phyloP scores from a whole-genome alignment of 2,888 invertebrate genomes.

The Plagiodera versicolora region DNA sequence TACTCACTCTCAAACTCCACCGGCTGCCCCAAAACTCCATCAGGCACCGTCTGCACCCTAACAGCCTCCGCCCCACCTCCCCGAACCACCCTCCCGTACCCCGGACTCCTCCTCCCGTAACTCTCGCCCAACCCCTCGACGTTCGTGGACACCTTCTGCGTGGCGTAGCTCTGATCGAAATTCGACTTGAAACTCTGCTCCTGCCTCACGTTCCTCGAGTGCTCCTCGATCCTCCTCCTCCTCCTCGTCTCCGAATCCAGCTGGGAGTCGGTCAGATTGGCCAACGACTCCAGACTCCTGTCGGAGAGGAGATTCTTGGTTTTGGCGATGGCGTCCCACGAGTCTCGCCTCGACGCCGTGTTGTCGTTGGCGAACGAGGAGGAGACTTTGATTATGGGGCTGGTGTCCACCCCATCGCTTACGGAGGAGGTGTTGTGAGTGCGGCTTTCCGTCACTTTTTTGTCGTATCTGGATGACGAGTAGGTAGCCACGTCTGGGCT shows the following conservation, averaged over 20 bases:
- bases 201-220: slow-evolving; percentile 35
- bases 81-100: slow-evolving; percentile 48
- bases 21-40: slow-evolving; percentile 86
- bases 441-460: slow-evolving; percentile 42
- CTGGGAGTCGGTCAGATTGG: slow-evolving; percentile 67
- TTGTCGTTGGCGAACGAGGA: slow-evolving; percentile 59
- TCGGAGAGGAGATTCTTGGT: slow-evolving; percentile 74
- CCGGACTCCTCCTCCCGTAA: slow-evolving; percentile 40
- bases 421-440: slow-evolving; percentile 39
- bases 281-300: slow-evolving; percentile 70
- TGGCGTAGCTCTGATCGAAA: slow-evolving; percentile 41
- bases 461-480: slow-evolving; percentile 44
- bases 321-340: slow-evolving; percentile 82
- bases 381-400: slow-evolving; percentile 64
- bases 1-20: slow-evolving; percentile 93
- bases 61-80: slow-evolving; percentile 85
- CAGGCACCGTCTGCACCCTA: slow-evolving; percentile 81
- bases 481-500: slow-evolving; percentile 45
- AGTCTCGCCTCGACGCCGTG: slow-evolving; percentile 65
- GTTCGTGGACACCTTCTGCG: slow-evolving; percentile 45
- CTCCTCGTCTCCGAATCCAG: slow-evolving; percentile 54
- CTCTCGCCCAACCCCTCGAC: slow-evolving; percentile 24
- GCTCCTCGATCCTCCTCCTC: slow-evolving; percentile 46
- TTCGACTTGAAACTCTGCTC: slow-evolving; percentile 29
- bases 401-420: slow-evolving; percentile 56